Base-by-base conservation (phyloP, 1,140 invertebrate species). In the Tetragonula clypearis region DNA sequence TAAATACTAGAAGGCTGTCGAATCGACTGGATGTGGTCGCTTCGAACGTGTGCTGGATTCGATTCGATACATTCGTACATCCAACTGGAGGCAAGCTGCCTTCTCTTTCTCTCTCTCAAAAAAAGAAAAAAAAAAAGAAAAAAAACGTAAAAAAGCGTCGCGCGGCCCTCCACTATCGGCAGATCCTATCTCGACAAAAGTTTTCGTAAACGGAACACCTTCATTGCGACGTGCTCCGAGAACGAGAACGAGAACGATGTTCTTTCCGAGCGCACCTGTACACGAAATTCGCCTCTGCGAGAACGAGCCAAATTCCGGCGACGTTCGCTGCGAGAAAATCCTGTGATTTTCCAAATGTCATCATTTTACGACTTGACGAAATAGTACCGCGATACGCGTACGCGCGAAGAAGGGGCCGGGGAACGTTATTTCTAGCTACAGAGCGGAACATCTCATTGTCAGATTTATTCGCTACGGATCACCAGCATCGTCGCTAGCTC, bases 171-270 rank as follows among this genome's bases (percentile, higher is more conserved):
- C 21, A 49, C 68, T 58, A 80, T 71, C 55, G 75, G 75, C 12
- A 79, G 82, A 84, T 84, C 15, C 41, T 71, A 79, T 84, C 82
- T 60, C 41, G 82, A 84, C 82, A 79, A 84, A 79, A 84, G 65
- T 77, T 60, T 60, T 79, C 75, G 73, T 79, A 60, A 79, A 85
- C 68, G 72, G 23, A 87, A 85, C 78, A 65, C 79, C 74, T 84
- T 58, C 68, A 79, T 71, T 41, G 82, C 26, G 41, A 55, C 62
- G 23, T 26, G 72, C 23, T 55, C 0, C 41, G n/a, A 68, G 30
- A 35, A 30, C 26, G 19, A 68, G 30, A 35, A 30, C 26, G 19
- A 30, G 15, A 30, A 30, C 41, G 73, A 49, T 17, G 30, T 55
- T 58, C 17, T 49, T 26, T 75, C 55, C 23, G 26, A 30, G n/a